Conservation (phyloP, 1,140 invertebrate species). For the Mactra quadrangularis region DNA sequence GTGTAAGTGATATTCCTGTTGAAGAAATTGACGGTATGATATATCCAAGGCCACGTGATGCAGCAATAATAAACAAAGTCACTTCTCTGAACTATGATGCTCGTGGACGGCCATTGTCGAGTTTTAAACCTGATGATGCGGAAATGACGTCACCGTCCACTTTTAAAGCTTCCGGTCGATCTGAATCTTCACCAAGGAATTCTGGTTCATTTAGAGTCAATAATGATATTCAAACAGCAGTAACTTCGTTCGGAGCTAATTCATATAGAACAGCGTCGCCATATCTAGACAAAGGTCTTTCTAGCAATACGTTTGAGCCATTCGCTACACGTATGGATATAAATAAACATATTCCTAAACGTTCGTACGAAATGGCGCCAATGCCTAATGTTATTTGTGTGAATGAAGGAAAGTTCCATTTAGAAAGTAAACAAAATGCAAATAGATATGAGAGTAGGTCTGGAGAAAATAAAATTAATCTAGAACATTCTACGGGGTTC, state of each 20-base stretch:
- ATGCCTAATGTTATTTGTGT: too few species aligned
- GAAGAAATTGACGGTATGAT: conserved; percentile 19
- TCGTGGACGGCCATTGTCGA: not conserved
- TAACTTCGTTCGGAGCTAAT: conserved; percentile 1
- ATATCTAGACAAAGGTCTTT: too few species aligned
- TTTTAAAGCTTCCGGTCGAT: not conserved
- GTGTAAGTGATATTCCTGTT: not conserved
- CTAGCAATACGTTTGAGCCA: too few species aligned
- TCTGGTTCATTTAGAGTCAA: not conserved
- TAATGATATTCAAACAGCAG: conserved; percentile 7
- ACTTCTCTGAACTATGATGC: not conserved
- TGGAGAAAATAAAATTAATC: not conserved
- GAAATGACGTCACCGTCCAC: not conserved
- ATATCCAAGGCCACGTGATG: not conserved
- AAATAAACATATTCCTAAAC: too few species aligned
- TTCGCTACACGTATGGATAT: too few species aligned
- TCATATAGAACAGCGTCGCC: too few species aligned
- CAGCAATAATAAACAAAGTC: not conserved
- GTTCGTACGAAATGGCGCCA: too few species aligned
- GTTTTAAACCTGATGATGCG: conserved; percentile 36
- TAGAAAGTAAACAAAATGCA: too few species aligned
- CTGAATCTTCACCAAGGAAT: not conserved
- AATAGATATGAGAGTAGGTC: too few species aligned
- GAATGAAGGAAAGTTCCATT: too few species aligned
- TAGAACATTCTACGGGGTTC: conserved; percentile 16